A percentile compares a stretch with the other conserved stretches of the same genome.
Conservation (phyloP, 1,140 invertebrate genomes). For the Laodelphax striatellus region DNA sequence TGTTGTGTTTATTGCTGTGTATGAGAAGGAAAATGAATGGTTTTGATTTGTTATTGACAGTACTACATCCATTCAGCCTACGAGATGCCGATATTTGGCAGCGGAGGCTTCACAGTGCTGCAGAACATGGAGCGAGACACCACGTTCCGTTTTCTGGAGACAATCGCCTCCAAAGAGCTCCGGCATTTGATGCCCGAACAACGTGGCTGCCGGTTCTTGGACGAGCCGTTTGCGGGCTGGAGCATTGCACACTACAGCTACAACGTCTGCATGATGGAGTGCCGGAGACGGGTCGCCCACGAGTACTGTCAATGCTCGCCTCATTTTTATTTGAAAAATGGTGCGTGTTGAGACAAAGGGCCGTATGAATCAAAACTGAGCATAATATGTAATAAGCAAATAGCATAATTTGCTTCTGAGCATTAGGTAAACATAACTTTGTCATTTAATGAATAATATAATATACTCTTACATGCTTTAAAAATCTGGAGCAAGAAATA, state of each 20-base stretch:
- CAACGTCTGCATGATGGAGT: constrained; percentile 51
- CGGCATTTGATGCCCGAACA: constrained; percentile 32
- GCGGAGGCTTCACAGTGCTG: constrained; percentile 25
- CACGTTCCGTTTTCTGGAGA: constrained; percentile 39
- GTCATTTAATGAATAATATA: too few relatives aligned
- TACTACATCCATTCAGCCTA: constrained; percentile 43
- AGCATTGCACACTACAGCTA: constrained; percentile 47
- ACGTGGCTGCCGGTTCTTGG: constrained; percentile 34
- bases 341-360: constrained; percentile 7
- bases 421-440: too few relatives aligned
- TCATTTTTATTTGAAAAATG: constrained; percentile 17
- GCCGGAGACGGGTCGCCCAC: constrained; percentile 42
- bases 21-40: not conserved
- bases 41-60: constrained; percentile 28
- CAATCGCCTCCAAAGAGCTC: constrained; percentile 31
- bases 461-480: too few relatives aligned
- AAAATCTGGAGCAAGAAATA: too few relatives aligned
- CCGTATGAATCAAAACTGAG: too few relatives aligned
- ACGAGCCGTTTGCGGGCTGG: constrained; percentile 40
- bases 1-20: too few relatives aligned
- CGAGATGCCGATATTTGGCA: constrained; percentile 36
- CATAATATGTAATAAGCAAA: too few relatives aligned
- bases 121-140: constrained; percentile 33
- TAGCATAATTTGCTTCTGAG: too few relatives aligned
- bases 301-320: constrained; percentile 49